Evolutionary conservation across 2,888 invertebrate species (phyloP), one percentile per base, ranked within the genome.

Genomic region (Itoplectis maculator): DNA sequence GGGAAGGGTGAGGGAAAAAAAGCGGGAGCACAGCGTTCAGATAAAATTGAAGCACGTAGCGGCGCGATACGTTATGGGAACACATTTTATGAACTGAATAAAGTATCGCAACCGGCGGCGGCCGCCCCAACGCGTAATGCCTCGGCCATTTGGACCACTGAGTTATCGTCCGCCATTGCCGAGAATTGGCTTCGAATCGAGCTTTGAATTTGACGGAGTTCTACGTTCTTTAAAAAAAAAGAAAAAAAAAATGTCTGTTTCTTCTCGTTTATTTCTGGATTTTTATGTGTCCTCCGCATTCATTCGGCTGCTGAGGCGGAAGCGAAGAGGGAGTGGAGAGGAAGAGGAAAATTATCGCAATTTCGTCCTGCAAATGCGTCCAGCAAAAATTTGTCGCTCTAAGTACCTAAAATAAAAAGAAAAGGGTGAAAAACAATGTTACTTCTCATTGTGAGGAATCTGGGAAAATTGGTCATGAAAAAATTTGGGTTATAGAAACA

Each of bases 81-180:
- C 87, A 88, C 89, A 89, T 90, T 90, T 90, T 90, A 90, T 90
- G 89, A 90, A 90, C 90, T 89, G 90, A 90, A 90, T 90, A 90
- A 90, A 90, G 88, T 90, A 90, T 90, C 88, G 88, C 88, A 87
- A 82, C n/a, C n/a, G n/a, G n/a, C 56, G 78, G 70, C 61, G 63
- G 65, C n/a, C n/a, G n/a, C n/a, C n/a, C n/a, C n/a, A n/a, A n/a
- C 82, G 85, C 86, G 89, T 89, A 90, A 89, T 88, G 84, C 89
- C 86, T 79, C 83, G 85, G 87, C 86, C 88, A 89, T 89, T 90
- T 89, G 87, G 29, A 29, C 29, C 85, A 80, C 83, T 87, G 89
- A 90, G 86, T 89, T 88, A 89, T 89, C 85, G 87, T 86, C 82
- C 72, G 83, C 85, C 85, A 88, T 88, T 87, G 86, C 87, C 86